Conservation (phyloP, 2,113 vertebrate species). For the Oreotragus oreotragus region DNA sequence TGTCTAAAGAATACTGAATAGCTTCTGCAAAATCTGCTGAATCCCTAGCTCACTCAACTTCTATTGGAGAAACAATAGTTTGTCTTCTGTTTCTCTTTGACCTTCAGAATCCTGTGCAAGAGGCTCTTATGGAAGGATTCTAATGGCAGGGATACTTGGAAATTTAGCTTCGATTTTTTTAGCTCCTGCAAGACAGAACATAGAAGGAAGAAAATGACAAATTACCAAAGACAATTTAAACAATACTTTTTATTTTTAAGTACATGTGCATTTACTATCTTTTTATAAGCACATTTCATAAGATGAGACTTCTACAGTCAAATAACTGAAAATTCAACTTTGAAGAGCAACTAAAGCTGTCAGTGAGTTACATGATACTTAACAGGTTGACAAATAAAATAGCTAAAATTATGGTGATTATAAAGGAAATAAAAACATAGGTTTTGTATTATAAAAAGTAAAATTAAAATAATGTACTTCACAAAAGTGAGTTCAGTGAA, state of each 20-base stretch:
- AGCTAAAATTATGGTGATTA: slow-evolving; percentile 25
- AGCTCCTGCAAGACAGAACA: neutral
- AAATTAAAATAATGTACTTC: slow-evolving; percentile 38
- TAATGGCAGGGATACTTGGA: neutral
- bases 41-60: neutral
- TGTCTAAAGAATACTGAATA: neutral
- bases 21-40: neutral
- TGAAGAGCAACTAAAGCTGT: slow-evolving; percentile 6
- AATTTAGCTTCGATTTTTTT: neutral
- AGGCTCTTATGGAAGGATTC: neutral
- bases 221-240: neutral
- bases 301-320: neutral
- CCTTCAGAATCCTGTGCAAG: neutral
- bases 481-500: slow-evolving; percentile 4
- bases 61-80: neutral
- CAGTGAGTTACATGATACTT: slow-evolving; percentile 2
- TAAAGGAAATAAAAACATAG: slow-evolving; percentile 8
- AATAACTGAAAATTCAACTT: slow-evolving; percentile 5
- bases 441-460: slow-evolving; percentile 11
- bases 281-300: neutral
- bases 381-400: slow-evolving; percentile 10
- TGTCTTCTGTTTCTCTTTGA: neutral
- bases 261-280: neutral
- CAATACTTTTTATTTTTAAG: neutral
- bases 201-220: neutral